Conservation (phyloP, 1,140 invertebrate species). For the Drosophila yakuba region DNA sequence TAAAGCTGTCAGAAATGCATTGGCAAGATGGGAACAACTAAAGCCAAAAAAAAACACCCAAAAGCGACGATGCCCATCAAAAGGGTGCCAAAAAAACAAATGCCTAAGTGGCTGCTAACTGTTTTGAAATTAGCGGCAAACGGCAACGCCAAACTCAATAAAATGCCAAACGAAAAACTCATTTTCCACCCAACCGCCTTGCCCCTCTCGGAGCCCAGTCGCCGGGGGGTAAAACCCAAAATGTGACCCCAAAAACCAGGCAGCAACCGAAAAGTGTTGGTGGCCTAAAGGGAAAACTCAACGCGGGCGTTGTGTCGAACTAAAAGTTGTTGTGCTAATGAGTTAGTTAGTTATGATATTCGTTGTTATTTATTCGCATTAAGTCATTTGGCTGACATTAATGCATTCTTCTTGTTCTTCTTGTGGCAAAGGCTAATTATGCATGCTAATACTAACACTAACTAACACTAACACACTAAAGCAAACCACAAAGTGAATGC, state of each 20-base stretch:
- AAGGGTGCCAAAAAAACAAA: conserved; percentile 43
- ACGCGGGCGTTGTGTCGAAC: neutral
- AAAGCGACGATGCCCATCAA: neutral
- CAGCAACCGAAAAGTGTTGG: neutral
- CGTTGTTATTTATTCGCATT: conserved; percentile 31
- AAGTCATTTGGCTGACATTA: conserved; percentile 37
- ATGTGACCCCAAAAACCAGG: conserved; percentile 66
- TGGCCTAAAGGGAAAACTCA: neutral
- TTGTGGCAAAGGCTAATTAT: conserved; percentile 40
- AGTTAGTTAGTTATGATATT: conserved; percentile 72
- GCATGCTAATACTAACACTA: conserved; percentile 1
- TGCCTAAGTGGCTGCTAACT: conserved; percentile 67
- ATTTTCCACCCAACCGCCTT: conserved; percentile 15
- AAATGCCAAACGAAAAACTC: conserved; percentile 34
- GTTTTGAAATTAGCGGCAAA: conserved; percentile 58
- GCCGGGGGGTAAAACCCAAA: conserved; percentile 62
- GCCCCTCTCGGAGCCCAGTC: conserved; percentile 28
- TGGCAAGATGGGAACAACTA: conserved; percentile 26
- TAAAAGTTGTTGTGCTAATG: conserved; percentile 70
- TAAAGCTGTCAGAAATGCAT: conserved; percentile 30
- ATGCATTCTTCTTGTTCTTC: conserved; percentile 3
- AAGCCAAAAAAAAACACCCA: neutral
- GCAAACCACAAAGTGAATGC: neutral
- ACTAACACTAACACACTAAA: neutral
- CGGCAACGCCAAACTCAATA: conserved; percentile 56